These are phyloP conservation scores for Dermochelys coriacea DNA, from an alignment of 2,797 vertebrate genomes.

Conservation along the genomic window DNA sequence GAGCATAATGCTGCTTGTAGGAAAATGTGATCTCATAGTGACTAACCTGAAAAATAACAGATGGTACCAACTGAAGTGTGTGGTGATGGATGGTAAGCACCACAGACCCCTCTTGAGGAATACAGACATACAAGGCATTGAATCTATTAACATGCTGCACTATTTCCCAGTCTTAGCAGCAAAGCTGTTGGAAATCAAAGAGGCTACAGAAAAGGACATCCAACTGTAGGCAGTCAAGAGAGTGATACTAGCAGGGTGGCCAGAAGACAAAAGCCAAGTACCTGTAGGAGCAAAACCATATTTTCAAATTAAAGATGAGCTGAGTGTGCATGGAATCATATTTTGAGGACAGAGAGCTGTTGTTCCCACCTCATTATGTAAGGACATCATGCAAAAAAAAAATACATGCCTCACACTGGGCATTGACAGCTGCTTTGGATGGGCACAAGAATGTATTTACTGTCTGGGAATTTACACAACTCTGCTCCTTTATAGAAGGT, in stretches of 20 bases:
- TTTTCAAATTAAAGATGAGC: background rate
- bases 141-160: background rate
- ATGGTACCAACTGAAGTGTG: background rate
- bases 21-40: background rate
- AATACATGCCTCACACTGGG: background rate
- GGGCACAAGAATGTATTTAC: background rate
- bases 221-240: background rate
- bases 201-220: background rate
- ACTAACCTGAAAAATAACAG: background rate
- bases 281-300: background rate
- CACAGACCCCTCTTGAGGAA: background rate
- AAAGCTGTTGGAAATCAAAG: background rate
- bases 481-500: background rate
- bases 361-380: background rate
- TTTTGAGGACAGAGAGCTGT: background rate
- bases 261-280: background rate
- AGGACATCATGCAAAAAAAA: background rate
- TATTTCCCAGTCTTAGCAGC: background rate
- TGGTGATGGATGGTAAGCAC: background rate
- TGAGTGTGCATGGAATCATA: background rate
- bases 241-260: background rate
- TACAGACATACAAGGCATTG: background rate
- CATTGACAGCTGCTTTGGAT: background rate
- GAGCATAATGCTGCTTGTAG: background rate
- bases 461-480: background rate